A percentile compares a stretch with the other conserved stretches of the same genome.
Conservation (phyloP, 2,113 vertebrate genomes). For the Ageneiosus marmoratus region DNA sequence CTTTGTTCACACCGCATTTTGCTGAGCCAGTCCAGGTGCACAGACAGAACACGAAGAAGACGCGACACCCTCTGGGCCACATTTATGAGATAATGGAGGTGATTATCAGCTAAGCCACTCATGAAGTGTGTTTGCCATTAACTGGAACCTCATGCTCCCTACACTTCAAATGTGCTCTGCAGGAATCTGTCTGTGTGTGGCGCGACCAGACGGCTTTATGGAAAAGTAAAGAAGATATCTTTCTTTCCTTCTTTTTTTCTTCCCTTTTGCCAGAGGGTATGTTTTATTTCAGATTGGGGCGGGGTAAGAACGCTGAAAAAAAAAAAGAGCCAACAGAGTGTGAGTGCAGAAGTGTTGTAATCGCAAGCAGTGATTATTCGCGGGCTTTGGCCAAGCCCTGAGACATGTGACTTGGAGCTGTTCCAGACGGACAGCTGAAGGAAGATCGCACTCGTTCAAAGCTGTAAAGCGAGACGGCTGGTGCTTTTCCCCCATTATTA, state of each 20-base stretch:
- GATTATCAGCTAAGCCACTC: slow-evolving; percentile 71
- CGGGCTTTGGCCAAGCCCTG: slow-evolving; percentile 78
- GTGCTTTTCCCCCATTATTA: slow-evolving; percentile 54
- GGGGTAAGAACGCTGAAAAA: slow-evolving; percentile 37
- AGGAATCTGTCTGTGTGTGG: slow-evolving; percentile 53
- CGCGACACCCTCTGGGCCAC: slow-evolving; percentile 60
- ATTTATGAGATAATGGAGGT: slow-evolving; percentile 69
- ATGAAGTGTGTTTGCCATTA: slow-evolving; percentile 70
- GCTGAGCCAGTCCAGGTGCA: slow-evolving; percentile 31
- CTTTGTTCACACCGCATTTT: slow-evolving; percentile 10
- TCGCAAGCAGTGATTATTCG: slow-evolving; percentile 72
- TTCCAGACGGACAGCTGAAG: slow-evolving; percentile 99
- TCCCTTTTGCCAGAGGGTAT: slow-evolving; percentile 20
- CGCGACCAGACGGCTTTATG: slow-evolving; percentile 55
- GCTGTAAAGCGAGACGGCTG: slow-evolving; percentile 80
- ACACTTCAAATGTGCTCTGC: slow-evolving; percentile 66
- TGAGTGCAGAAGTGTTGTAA: slow-evolving; percentile 73
- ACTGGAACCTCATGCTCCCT: slow-evolving; percentile 66
- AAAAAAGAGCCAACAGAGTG: slow-evolving; percentile 49
- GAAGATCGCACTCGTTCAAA: slow-evolving; percentile 88
- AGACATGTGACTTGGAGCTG: slow-evolving; percentile 85
- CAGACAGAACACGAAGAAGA: slow-evolving; percentile 37
- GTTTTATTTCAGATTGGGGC: slow-evolving; percentile 20
- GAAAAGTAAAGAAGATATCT: slow-evolving; percentile 28
- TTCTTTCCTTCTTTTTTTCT: background rate